Percentiles rank a stretch among this genome's conserved stretches.
These are phyloP conservation scores for Subacronicta megacephala DNA, from an alignment of 2,888 invertebrate species.

Conservation along the genomic window DNA sequence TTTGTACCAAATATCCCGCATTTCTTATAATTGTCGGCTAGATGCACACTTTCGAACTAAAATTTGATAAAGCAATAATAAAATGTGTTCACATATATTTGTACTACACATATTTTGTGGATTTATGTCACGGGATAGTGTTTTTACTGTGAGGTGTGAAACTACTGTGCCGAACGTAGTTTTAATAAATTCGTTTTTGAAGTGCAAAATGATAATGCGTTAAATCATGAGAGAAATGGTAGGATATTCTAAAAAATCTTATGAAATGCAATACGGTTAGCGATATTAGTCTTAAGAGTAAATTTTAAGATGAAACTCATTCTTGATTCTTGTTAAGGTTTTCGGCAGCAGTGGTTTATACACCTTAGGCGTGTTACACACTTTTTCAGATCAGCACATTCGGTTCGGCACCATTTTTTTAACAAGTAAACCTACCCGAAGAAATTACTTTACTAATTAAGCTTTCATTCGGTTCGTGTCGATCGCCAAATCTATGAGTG, in stretches of 20 bases:
- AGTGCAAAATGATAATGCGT: background rate
- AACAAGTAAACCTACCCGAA: too few relatives aligned
- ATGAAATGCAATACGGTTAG: slow-evolving; percentile 7
- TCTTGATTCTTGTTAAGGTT: background rate
- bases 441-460: too few relatives aligned
- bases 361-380: too few relatives aligned
- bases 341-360: slow-evolving; percentile 35
- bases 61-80: slow-evolving; percentile 42
- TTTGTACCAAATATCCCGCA: slow-evolving; percentile 36
- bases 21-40: slow-evolving; percentile 26
- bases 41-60: slow-evolving; percentile 39
- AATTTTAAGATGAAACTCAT: slow-evolving; percentile 18
- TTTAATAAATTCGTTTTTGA: slow-evolving; percentile 6
- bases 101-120: slow-evolving; percentile 22
- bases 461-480: too few relatives aligned
- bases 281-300: slow-evolving; percentile 20
- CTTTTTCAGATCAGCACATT: too few relatives aligned
- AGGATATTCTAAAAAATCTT: slow-evolving; percentile 6
- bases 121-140: slow-evolving; percentile 17
- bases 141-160: slow-evolving; percentile 32
- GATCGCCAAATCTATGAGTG: too few relatives aligned
- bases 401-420: too few relatives aligned
- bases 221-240: background rate
- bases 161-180: slow-evolving; percentile 13
- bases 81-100: slow-evolving; percentile 52